phyloP scores from a whole-genome alignment of 1,140 invertebrate species.

The Dinothrombium tinctorium region DNA sequence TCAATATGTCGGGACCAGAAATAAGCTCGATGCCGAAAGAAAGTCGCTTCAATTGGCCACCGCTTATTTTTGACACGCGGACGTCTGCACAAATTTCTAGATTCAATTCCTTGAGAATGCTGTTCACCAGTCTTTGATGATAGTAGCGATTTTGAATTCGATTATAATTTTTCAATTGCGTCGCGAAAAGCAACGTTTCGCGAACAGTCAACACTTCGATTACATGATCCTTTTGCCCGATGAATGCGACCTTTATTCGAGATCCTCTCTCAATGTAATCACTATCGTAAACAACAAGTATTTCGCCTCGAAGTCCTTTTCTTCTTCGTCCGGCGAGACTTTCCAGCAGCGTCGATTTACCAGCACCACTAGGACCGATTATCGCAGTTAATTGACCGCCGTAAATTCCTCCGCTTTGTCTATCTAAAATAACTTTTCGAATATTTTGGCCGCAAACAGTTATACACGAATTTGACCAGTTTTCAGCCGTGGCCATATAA shows the following conservation, averaged over 20 bases:
- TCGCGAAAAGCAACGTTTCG: constrained; percentile 11
- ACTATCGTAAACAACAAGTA: constrained; percentile 1
- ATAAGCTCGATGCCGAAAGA: constrained; percentile 84
- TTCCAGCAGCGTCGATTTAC: constrained; percentile 13
- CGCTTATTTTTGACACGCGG: constrained; percentile 19
- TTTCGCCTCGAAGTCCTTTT: constrained; percentile 5
- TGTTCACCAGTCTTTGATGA: background rate
- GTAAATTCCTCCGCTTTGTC: constrained; percentile 27
- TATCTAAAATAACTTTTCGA: constrained; percentile 23
- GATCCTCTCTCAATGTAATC: constrained; percentile 2
- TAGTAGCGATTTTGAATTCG: constrained; percentile 6
- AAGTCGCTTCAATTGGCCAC: constrained; percentile 72
- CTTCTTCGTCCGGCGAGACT: constrained; percentile 8
- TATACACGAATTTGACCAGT: background rate
- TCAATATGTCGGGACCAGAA: constrained; percentile 88
- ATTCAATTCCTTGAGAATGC: constrained; percentile 1
- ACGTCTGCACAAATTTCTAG: constrained; percentile 9
- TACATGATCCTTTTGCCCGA: constrained; percentile 10
- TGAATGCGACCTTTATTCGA: constrained; percentile 8
- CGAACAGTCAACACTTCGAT: constrained; percentile 9
- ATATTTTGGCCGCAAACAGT: no score
- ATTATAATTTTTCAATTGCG: constrained; percentile 7
- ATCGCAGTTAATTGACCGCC: constrained; percentile 10
- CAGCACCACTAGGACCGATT: constrained; percentile 11
- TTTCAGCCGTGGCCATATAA: background rate